Percentiles rank a stretch among this genome's conserved stretches.
These are phyloP conservation scores for Achroia grisella DNA, from an alignment of 1,140 invertebrate genomes.

Conservation along the genomic window DNA sequence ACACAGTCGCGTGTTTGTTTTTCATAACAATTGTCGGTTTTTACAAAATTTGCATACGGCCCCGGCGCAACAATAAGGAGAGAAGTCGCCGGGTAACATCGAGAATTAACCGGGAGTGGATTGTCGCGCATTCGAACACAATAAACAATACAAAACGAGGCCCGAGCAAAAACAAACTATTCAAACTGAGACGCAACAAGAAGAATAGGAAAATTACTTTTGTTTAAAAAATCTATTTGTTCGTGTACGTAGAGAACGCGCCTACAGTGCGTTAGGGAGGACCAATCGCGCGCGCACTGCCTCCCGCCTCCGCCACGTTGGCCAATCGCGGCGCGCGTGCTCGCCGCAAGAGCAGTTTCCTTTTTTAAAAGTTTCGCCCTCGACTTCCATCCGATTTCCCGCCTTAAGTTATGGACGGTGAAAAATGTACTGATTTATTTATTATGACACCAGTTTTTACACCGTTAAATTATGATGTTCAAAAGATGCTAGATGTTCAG, in stretches of 20 bases:
- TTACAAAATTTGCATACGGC: slow-evolving; percentile 54
- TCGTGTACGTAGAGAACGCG: slow-evolving; percentile 55
- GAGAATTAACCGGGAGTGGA: slow-evolving; percentile 64
- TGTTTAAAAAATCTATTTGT: slow-evolving; percentile 71
- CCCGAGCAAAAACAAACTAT: slow-evolving; percentile 63
- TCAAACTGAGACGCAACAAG: slow-evolving; percentile 62
- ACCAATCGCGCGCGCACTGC: slow-evolving; percentile 46
- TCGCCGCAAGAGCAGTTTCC: slow-evolving; percentile 59
- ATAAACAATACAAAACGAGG: slow-evolving; percentile 69
- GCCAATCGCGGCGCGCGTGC: slow-evolving; percentile 36
- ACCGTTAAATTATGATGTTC: slow-evolving; percentile 63
- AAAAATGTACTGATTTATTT: slow-evolving; percentile 64
- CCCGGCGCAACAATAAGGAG: slow-evolving; percentile 45
- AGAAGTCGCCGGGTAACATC: slow-evolving; percentile 53
- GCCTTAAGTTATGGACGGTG: slow-evolving; percentile 63
- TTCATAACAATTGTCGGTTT: slow-evolving; percentile 58
- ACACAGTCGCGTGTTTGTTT: slow-evolving; percentile 33
- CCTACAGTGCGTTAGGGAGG: slow-evolving; percentile 44
- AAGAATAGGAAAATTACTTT: slow-evolving; percentile 73
- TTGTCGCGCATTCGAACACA: slow-evolving; percentile 55
- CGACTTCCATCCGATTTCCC: slow-evolving; percentile 68
- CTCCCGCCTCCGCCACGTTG: slow-evolving; percentile 38
- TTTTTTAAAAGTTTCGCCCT: slow-evolving; percentile 70
- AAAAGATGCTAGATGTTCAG: slow-evolving; percentile 2
- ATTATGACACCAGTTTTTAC: slow-evolving; percentile 56